These are phyloP conservation scores for Steinernema hermaphroditum DNA, from an alignment of 2,888 invertebrate species.

Conservation along the genomic window DNA sequence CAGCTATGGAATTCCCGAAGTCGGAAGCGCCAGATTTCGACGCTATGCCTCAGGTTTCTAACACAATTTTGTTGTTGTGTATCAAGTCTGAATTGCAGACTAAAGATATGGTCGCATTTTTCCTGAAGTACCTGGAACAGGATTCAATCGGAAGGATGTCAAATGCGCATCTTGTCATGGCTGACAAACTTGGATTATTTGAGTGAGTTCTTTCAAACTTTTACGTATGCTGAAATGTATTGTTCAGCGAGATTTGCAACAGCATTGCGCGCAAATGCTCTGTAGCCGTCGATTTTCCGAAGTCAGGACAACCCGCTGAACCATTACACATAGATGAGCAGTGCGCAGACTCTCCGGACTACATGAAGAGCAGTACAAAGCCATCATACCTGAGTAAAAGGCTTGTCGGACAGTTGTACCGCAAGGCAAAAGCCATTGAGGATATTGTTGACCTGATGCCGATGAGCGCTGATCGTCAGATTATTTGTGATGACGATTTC, in stretches of 20 bases:
- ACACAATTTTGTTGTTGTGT: no score
- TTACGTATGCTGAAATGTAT: constrained; percentile 25
- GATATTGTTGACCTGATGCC: constrained; percentile 45
- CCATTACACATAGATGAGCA: constrained; percentile 44
- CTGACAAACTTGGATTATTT: constrained; percentile 63
- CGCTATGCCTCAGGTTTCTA: constrained; percentile 22
- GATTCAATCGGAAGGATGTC: constrained; percentile 65
- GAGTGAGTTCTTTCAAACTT: constrained; percentile 42
- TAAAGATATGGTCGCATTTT: constrained; percentile 66
- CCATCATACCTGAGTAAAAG: constrained; percentile 59
- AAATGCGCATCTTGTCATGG: constrained; percentile 63
- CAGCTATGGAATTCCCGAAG: constrained; percentile 54
- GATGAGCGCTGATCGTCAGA: not conserved
- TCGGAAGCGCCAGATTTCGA: constrained; percentile 30
- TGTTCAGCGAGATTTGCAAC: constrained; percentile 32
- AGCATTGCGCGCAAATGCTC: constrained; percentile 57
- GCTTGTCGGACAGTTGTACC: constrained; percentile 63
- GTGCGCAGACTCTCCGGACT: constrained; percentile 49
- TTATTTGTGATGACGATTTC: constrained; percentile 39
- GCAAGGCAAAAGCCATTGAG: constrained; percentile 51
- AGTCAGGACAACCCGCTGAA: constrained; percentile 64
- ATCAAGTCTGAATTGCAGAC: constrained; percentile 45
- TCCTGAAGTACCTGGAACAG: constrained; percentile 65
- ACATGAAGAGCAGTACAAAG: constrained; percentile 50
- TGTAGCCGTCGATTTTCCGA: constrained; percentile 67